Evolutionary conservation across 2,888 invertebrate genomes (phyloP).

Genomic region (Dichetophora obliterata): DNA sequence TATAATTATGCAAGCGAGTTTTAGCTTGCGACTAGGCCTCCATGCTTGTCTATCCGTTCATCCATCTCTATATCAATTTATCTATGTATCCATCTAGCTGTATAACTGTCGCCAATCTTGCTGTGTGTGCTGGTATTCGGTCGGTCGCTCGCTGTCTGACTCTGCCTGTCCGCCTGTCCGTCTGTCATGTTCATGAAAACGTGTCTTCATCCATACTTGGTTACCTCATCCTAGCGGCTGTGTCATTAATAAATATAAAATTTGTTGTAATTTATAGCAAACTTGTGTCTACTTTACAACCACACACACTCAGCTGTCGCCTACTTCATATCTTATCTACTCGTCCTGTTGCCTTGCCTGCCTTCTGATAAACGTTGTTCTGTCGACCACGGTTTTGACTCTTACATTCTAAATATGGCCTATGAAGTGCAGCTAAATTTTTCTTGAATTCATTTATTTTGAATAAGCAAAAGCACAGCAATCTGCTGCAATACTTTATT

Average conservation of each 20-base stretch:
- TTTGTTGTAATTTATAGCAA: background rate
- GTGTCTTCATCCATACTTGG: no score
- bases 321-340: background rate
- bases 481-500: no score
- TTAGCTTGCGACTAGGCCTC: background rate
- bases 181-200: no score
- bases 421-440: no score
- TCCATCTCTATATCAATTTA: background rate
- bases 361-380: background rate
- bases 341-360: background rate
- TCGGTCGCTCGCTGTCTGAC: background rate
- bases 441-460: no score
- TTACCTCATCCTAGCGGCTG: background rate
- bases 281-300: background rate
- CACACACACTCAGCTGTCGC: background rate
- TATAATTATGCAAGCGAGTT: conserved; percentile 5
- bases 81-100: background rate
- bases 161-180: no score
- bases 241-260: background rate
- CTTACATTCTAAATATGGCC: background rate
- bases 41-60: background rate
- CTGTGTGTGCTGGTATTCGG: background rate
- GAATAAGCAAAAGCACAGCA: no score
- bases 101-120: background rate
- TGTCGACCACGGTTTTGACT: background rate